Evolutionary conservation across 2,888 invertebrate genomes (phyloP), one percentile per base, ranked within the genome.

Genomic region (Tetheella fluctuosa): DNA sequence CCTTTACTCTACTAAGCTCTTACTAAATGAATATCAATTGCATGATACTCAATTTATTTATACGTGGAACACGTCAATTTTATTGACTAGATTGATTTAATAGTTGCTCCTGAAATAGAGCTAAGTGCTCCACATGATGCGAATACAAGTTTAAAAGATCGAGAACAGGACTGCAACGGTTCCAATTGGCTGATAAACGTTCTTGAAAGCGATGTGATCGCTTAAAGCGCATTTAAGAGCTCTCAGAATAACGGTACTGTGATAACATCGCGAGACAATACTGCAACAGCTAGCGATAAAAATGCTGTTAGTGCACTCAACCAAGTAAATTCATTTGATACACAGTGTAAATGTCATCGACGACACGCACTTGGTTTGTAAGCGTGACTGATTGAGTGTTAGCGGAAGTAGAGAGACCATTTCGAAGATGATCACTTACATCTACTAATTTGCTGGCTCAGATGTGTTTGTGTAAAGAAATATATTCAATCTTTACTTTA

Each of bases 221-320:
- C 23, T 53, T 15, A 25, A 53, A 53, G 53, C 53, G 53, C 53
- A 59, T 61, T 63, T 63, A 65, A 61, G 63, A 55, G 59, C 52
- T 57, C 72, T 59, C 52, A 59, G 59, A 61, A 64, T 69, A 72
- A 69, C 62, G 59, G 62, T 59, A 56, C 62, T 42, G 53, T 61
- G 74, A 74, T 71, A 71, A 64, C 61, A 74, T 74, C 71, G 54
- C 57, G 53, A 64, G 67, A 69, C 69, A 74, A 67, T 54, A 70
- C 58, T 71, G 60, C 52, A 52, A 64, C 55, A 66, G 66, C 61
- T 60, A 63, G 55, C 64, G 64, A 65, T 64, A 62, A 65, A 66
- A 65, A 58, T 61, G 52, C 59, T 63, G 55, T 55, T 58, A 53
- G 57, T 64, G 67, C 66, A 72, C 64, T 73, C 66, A 64, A 61